Conservation (phyloP, 2,888 invertebrate species). For the Sclerodermus sp. region DNA sequence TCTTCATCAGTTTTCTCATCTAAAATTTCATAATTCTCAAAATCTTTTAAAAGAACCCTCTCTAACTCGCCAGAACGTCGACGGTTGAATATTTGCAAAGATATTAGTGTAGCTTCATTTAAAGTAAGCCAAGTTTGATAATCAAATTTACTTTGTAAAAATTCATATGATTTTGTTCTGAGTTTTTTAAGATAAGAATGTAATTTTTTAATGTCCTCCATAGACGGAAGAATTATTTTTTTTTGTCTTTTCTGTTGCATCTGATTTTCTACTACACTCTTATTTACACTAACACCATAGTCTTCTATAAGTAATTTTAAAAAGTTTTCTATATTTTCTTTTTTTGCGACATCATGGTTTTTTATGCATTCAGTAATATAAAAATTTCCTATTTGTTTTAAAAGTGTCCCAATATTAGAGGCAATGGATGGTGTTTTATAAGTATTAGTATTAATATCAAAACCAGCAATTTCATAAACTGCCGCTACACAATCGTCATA, state of each 20-base stretch:
- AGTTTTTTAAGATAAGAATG: conserved; percentile 6
- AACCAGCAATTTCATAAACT: conserved; percentile 9
- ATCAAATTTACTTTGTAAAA: conserved; percentile 9
- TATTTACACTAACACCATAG: conserved; percentile 9
- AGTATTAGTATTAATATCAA: not conserved
- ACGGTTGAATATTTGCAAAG: conserved; percentile 10
- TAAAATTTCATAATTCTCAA: conserved; percentile 2
- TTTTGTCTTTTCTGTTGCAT: conserved; percentile 7
- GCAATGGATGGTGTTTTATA: not conserved
- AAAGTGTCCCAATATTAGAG: not conserved
- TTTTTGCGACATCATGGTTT: not conserved
- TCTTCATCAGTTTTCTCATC: not conserved
- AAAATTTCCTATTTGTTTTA: not conserved
- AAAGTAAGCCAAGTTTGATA: conserved; percentile 1
- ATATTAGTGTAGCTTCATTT: conserved; percentile 7
- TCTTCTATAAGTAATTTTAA: conserved; percentile 11
- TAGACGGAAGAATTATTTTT: conserved; percentile 13
- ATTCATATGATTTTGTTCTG: conserved; percentile 1
- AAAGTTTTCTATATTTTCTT: conserved; percentile 11
- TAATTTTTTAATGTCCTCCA: conserved; percentile 10
- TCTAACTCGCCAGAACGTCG: conserved; percentile 10
- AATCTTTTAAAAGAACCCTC: conserved; percentile 6
- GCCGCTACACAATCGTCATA: conserved; percentile 14
- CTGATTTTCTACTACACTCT: conserved; percentile 6
- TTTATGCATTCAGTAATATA: not conserved